A percentile compares a stretch with the other conserved stretches of the same genome.
Conservation (phyloP, 2,888 invertebrate genomes). For the Diogma glabrata region DNA sequence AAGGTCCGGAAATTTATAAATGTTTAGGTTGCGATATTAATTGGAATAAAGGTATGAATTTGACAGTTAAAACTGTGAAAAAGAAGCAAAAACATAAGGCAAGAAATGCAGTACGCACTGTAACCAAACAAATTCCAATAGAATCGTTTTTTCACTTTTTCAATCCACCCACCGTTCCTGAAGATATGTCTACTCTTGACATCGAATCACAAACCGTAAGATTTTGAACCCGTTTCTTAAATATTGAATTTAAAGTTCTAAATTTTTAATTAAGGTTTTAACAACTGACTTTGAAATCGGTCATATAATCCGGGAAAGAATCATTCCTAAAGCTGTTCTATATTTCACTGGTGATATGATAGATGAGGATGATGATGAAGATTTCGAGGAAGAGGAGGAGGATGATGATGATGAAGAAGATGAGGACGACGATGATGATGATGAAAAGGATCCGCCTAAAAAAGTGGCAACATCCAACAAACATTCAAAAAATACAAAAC, state of each 20-base stretch:
- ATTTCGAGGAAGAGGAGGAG: slow-evolving; percentile 48
- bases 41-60: slow-evolving; percentile 96
- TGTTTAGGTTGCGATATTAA: slow-evolving; percentile 76
- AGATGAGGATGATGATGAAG: slow-evolving; percentile 68
- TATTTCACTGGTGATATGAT: slow-evolving; percentile 88
- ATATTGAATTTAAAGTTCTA: neutral
- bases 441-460: slow-evolving; percentile 24
- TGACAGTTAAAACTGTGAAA: slow-evolving; percentile 90
- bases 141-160: slow-evolving; percentile 99
- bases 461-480: slow-evolving; percentile 19
- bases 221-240: neutral
- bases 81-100: slow-evolving; percentile 99
- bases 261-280: slow-evolving; percentile 46
- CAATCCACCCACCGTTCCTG: slow-evolving; percentile 78
- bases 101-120: slow-evolving; percentile 82
- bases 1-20: slow-evolving; percentile 63
- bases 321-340: slow-evolving; percentile 93
- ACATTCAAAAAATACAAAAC: slow-evolving; percentile 26
- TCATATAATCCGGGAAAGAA: slow-evolving; percentile 91
- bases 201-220: slow-evolving; percentile 61
- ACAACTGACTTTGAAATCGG: slow-evolving; percentile 97
- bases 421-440: slow-evolving; percentile 36
- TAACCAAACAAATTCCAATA: slow-evolving; percentile 88
- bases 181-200: slow-evolving; percentile 69
- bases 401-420: slow-evolving; percentile 49